Base-by-base conservation (phyloP, 37 sponge, comb jelly and placozoan genomes). In the Cliona cf. orientalis region DNA sequence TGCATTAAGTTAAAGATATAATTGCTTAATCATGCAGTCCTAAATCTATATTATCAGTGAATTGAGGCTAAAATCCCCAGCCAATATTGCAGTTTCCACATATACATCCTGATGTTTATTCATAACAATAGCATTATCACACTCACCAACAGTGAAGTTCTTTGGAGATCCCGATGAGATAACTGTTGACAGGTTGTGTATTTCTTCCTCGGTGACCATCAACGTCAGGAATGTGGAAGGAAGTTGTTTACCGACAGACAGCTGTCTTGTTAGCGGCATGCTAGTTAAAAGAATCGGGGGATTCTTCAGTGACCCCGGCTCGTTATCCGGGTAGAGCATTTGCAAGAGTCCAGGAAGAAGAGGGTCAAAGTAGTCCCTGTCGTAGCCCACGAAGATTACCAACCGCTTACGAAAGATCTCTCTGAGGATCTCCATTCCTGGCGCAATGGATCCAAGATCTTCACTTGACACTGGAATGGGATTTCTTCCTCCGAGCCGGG, bases 261-360 rank as follows among this genome's bases (percentile, higher is more conserved):
- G 14, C 5, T 31, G 32, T 5, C 32, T 1, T 6, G 31, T 5
- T 2, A 38, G 7, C 2, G 43, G 63, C 6, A 31, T 28, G 25
- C 66, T 42, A n/a, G 81, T 70, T 59, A 81, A 60, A 33, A 81
- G 42, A 32, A 81, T 70, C 2, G 81, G 81, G 41, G 44, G 81
- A 34, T 71, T 71, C 36, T 46, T 42, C 0, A 79, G 55, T 1
- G 9, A 2, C 2, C 39, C 6, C 5, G 46, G 23, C n/a, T 66
- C 56, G 36, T 17, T 41, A 6, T 79, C 67, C 2, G 68, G 53
- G 33, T 67, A 79, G 22, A 77, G 25, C 14, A 53, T 25, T 14
- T 61, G 37, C 14, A 76, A 42, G 5, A 84, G 25, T 38, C 25
- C 41, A 2, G 64, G 61, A 41, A 78, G 63, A 35, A 85, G 59